Evolutionary conservation across 2,113 vertebrate genomes (phyloP).

Genomic region (Tapirus terrestris): DNA sequence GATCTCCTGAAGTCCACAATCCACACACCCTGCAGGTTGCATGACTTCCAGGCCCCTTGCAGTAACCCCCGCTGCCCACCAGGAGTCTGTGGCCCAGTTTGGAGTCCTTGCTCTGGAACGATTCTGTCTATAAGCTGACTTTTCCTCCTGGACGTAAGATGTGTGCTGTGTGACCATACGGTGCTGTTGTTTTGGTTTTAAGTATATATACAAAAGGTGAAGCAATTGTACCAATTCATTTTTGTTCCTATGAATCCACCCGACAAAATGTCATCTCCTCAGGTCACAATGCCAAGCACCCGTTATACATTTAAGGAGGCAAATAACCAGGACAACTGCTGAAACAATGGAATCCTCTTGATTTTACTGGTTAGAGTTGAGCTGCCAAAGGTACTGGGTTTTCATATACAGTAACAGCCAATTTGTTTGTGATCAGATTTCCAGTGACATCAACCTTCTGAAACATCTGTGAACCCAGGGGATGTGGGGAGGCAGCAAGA

Average conservation of each 20-base stretch:
- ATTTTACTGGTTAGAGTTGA: constrained; percentile 74
- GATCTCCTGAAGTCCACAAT: neutral
- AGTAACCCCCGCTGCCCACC: neutral
- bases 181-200: constrained; percentile 10
- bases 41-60: neutral
- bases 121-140: neutral
- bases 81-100: neutral
- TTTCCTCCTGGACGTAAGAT: neutral
- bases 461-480: constrained; percentile 39
- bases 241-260: neutral
- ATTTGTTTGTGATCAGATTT: constrained; percentile 50
- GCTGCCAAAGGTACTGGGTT: constrained; percentile 70
- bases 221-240: neutral
- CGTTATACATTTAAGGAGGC: neutral
- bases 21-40: neutral
- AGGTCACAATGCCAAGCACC: neutral
- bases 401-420: constrained; percentile 67
- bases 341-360: constrained; percentile 61
- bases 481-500: neutral
- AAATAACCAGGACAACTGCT: constrained; percentile 69
- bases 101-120: neutral
- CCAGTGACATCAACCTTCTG: constrained; percentile 32
- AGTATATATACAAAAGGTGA: neutral
- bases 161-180: neutral
- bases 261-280: neutral